Evolutionary conservation across 64 coral and sea anemone species (phyloP), one percentile per base, ranked within the genome.

Genomic region (Astreopora myriophthalma): DNA sequence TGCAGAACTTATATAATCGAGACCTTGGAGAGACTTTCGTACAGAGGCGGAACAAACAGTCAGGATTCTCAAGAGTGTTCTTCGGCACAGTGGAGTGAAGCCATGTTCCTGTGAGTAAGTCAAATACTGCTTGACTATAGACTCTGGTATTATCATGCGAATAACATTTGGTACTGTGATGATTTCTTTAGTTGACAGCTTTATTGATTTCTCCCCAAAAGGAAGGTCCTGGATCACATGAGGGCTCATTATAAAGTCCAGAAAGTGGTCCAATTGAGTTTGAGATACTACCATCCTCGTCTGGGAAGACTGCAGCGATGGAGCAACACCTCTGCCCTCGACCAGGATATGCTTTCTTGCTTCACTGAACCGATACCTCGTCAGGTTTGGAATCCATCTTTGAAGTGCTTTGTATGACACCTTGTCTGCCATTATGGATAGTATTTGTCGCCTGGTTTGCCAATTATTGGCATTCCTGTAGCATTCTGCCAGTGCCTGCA

Each of bases 61-160:
- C 3, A 88, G 85, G 40, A 88, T 89, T 57, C 36, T 76, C 9
- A 94, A 58, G 11, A 94, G 51, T n/a, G 71, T 88, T 63, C 70
- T 88, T 8, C 52, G 86, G 31, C 86, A 75, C 17, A 75, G 86
- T 5, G 86, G 48, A 2, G 48, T 60, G 25, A 94, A 94, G 17
- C 67, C 40, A 25, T 48, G 61, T 24, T 94, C 92, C 32, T 26
- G 31, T 14, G 73, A 32, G 61, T 87, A 93, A 76, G 91, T 55
- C 17, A 93, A 32, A 31, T 93, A 93, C 66, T 88, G 92, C 65
- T 87, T 88, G 27, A 88, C 75, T 23, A 93, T 82, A 36, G 85
- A 93, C 86, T 93, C 92, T 24, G 92, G 92, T 66, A 93, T 87
- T 44, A 93, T 8, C 86, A 94, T 94, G 1, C 79, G 87, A 25